Base-by-base conservation (phyloP, 1,140 invertebrate species). In the Macrobrachium nipponense region DNA sequence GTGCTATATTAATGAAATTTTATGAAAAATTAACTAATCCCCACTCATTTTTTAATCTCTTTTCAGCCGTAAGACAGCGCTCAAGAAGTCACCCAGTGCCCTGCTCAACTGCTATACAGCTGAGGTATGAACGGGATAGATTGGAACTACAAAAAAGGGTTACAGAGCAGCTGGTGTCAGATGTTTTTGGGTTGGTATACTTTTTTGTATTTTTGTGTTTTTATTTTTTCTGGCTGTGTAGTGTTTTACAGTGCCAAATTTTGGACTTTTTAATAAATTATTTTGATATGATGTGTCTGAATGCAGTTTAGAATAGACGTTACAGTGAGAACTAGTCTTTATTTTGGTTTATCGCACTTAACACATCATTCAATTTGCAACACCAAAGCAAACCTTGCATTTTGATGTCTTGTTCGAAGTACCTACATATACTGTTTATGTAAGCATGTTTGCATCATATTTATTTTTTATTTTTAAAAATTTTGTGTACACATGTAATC, bases 131-230 rank as follows among this genome's bases (percentile, higher is more conserved):
- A 73, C 77, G 84, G 51, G 84, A 86, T 51, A 80, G 77, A 60
- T 80, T 75, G 68, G 77, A 86, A 68, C 84, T 86, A 27, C 84
- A 86, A 73, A 86, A 86, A 86, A 79, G 68, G 68, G 66, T 86
- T 78, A 86, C 84, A 66, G 76, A 86, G 77, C 84, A 80, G 77
- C 84, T 86, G 76, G 84, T 86, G 68, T 80, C 84, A 73, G 84
- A 86, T 80, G 84, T 86, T 36, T 80, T 86, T 86, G 84, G 84
- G 84, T 86, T 80, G 61, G 84, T 86, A 86, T 73, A 60, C n/a
- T 18, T 70, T 72, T 72, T 79, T 51, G 44, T 43, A 18, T 36
- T 79, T 79, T 78, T 85, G 73, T 73, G 6, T 75, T 15, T 15
- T 83, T 73, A 60, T 70, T 82, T 75, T 82, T 82, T 4, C 27